Percentiles rank a stretch among this genome's conserved stretches.
phyloP scores from a whole-genome alignment of 2,797 vertebrate genomes.

The Merluccius polli region DNA sequence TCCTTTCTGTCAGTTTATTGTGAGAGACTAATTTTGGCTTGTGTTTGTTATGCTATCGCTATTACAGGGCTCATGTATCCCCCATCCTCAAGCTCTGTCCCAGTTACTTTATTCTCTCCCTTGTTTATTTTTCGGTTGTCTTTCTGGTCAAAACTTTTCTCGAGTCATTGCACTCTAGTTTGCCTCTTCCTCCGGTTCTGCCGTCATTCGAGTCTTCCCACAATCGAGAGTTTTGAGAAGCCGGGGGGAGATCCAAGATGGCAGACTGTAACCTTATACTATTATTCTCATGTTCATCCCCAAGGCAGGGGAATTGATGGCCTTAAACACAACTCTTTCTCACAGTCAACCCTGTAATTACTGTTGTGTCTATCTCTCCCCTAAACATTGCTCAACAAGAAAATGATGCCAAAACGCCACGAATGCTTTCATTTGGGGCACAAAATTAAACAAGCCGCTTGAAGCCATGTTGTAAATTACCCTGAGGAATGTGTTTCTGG shows the following conservation, averaged over 20 bases:
- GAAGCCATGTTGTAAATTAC: conserved; percentile 81
- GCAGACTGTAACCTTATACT: conserved; percentile 49
- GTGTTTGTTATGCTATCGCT: conserved; percentile 74
- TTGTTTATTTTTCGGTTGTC: conserved; percentile 64
- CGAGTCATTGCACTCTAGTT: conserved; percentile 44
- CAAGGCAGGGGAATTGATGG: conserved; percentile 66
- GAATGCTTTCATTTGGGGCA: conserved; percentile 80
- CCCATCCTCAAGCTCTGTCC: conserved; percentile 71
- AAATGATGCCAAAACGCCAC: conserved; percentile 81
- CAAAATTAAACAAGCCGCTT: conserved; percentile 78
- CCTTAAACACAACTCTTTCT: conserved; percentile 71
- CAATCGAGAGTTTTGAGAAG: conserved; percentile 46
- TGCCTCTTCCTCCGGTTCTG: conserved; percentile 38
- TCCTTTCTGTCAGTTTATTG: conserved; percentile 71
- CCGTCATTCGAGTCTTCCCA: conserved; percentile 20
- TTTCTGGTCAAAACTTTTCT: conserved; percentile 56
- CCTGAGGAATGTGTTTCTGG: conserved; percentile 77
- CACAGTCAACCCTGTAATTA: conserved; percentile 78
- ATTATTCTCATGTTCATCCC: conserved; percentile 60
- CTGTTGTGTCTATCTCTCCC: conserved; percentile 77
- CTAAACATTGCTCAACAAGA: conserved; percentile 86
- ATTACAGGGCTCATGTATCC: conserved; percentile 68
- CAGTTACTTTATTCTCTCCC: conserved; percentile 59
- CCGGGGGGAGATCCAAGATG: conserved; percentile 21
- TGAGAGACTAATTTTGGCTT: conserved; percentile 76